These are phyloP conservation scores for Epinephelus coioides DNA, from an alignment of 2,797 vertebrate genomes.

Conservation along the genomic window DNA sequence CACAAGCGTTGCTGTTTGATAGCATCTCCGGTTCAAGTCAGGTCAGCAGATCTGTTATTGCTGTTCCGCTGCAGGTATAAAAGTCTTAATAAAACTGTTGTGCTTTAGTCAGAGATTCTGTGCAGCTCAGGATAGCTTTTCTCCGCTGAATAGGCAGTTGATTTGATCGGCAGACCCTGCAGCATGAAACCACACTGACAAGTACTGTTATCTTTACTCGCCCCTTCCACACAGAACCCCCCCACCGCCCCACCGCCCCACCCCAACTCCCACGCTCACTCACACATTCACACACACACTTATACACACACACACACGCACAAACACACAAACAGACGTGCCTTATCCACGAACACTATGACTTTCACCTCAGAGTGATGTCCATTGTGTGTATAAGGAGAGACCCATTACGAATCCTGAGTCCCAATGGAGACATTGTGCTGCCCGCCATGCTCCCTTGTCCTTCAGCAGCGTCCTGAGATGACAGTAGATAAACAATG, in stretches of 20 bases:
- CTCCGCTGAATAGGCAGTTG: conserved; percentile 52
- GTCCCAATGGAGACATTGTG: conserved; percentile 76
- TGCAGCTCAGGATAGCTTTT: conserved; percentile 20
- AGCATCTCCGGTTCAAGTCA: conserved; percentile 60
- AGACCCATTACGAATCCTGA: conserved; percentile 59
- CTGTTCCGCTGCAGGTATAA: conserved; percentile 63
- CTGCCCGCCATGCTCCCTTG: conserved; percentile 65
- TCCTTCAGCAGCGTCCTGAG: conserved; percentile 78
- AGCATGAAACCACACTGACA: conserved; percentile 46
- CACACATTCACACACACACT: conserved; percentile 10
- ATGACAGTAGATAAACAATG: conserved; percentile 84
- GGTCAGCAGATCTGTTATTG: conserved; percentile 68
- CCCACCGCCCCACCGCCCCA: not conserved
- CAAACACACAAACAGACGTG: conserved; percentile 11
- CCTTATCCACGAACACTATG: conserved; percentile 40
- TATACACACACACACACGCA: not conserved
- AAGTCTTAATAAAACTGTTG: conserved; percentile 64
- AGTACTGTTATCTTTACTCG: conserved; percentile 49
- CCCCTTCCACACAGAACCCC: conserved; percentile 27
- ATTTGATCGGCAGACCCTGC: conserved; percentile 64
- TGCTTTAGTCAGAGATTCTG: conserved; percentile 52
- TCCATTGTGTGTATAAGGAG: conserved; percentile 66
- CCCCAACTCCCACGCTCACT: conserved; percentile 36
- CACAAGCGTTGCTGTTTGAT: conserved; percentile 25
- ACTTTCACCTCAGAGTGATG: conserved; percentile 76